These are phyloP conservation scores for Siniperca undulata DNA, from an alignment of 2,797 vertebrate genomes.

Conservation along the genomic window DNA sequence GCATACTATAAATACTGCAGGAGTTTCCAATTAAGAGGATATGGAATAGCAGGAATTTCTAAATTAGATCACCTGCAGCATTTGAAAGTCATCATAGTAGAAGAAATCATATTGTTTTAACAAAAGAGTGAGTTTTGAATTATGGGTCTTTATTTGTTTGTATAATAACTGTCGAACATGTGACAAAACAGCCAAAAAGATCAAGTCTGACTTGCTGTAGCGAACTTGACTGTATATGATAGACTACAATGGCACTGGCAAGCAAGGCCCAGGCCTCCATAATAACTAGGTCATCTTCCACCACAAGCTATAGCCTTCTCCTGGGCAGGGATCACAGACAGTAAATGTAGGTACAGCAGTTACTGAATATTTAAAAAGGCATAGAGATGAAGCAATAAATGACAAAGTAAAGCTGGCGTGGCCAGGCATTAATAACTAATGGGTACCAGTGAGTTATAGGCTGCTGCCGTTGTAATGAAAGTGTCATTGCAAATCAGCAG, in stretches of 20 bases:
- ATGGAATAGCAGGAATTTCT: background rate
- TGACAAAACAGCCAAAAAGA: constrained; percentile 36
- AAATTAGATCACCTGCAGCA: background rate
- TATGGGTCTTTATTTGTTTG: background rate
- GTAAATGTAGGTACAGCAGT: constrained; percentile 90
- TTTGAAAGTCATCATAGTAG: background rate
- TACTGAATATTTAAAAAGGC: constrained; percentile 91
- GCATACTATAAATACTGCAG: background rate
- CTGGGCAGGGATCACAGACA: constrained; percentile 81
- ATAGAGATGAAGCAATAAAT: constrained; percentile 90
- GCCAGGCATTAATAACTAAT: constrained; percentile 90
- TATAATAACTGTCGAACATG: background rate
- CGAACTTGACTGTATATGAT: constrained; percentile 48
- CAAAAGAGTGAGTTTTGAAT: background rate
- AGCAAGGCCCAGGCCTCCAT: constrained; percentile 68
- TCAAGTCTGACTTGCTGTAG: constrained; percentile 27
- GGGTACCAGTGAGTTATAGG: constrained; percentile 87
- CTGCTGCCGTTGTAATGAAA: constrained; percentile 88
- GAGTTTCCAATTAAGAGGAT: background rate
- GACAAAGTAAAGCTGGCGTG: constrained; percentile 90
- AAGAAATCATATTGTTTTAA: background rate
- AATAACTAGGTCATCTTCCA: constrained; percentile 77
- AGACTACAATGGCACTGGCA: constrained; percentile 63
- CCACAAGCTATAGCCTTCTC: constrained; percentile 77
- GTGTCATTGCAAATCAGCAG: constrained; percentile 91